Conservation (phyloP, 2,888 invertebrate species). For the Xestia c-nigrum region DNA sequence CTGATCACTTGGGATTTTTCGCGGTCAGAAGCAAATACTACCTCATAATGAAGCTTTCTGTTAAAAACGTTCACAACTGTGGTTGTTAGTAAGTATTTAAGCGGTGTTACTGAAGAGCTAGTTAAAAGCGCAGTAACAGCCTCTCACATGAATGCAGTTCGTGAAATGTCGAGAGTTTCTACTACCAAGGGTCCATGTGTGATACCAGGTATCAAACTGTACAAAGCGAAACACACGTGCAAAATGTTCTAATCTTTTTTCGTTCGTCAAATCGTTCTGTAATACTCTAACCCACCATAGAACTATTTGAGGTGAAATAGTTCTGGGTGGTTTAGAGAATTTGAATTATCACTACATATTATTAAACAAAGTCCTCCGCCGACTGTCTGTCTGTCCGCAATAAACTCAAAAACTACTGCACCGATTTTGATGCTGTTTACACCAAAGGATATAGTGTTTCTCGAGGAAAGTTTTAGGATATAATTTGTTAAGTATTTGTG, state of each 20-base stretch:
- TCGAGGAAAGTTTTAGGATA: no score
- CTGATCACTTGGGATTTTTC: no score
- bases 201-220: neutral
- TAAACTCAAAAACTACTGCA: no score
- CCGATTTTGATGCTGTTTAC: no score
- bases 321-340: neutral
- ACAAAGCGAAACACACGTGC: neutral
- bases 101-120: constrained; percentile 23
- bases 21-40: neutral
- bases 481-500: no score
- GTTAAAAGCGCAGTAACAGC: constrained; percentile 60
- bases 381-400: no score
- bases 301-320: no score
- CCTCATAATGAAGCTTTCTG: neutral
- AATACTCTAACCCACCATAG: no score
- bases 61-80: neutral
- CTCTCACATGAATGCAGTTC: constrained; percentile 50
- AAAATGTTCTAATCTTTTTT: neutral
- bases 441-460: no score
- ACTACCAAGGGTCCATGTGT: constrained; percentile 47
- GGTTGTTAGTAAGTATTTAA: constrained; percentile 30
- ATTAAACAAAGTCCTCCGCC: no score
- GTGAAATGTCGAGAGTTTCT: constrained; percentile 44
- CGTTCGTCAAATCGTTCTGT: no score
- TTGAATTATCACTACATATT: no score